phyloP scores from a whole-genome alignment of 2,113 vertebrate species.

The Gavialis gangeticus region DNA sequence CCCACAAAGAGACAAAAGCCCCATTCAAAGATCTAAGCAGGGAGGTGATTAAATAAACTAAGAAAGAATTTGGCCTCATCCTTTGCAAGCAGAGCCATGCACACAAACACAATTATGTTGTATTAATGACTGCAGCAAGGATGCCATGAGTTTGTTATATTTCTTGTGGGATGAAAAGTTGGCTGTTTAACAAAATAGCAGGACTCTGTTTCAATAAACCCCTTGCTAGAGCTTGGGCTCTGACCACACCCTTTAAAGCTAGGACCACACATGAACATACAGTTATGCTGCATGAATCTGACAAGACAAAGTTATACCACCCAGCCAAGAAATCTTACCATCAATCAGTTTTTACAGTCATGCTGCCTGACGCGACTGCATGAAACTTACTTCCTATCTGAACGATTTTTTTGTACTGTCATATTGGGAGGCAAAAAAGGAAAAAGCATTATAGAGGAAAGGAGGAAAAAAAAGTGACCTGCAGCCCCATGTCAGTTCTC shows the following conservation, averaged over 20 bases:
- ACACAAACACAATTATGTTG: neutral
- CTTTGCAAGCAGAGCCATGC: neutral
- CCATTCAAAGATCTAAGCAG: neutral
- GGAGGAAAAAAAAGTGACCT: too few species aligned
- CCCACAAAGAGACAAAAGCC: neutral
- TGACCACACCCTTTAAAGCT: slow-evolving; percentile 2
- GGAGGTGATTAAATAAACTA: slow-evolving; percentile 15
- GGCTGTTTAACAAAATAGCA: slow-evolving; percentile 27
- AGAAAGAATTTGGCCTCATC: slow-evolving; percentile 17
- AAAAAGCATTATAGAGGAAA: neutral
- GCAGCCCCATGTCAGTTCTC: too few species aligned
- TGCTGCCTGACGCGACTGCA: neutral
- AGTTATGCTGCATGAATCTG: neutral
- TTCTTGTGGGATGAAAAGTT: slow-evolving; percentile 35
- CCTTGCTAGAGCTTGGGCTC: slow-evolving; percentile 25
- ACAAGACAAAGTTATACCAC: slow-evolving; percentile 36
- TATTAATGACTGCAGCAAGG: slow-evolving; percentile 21
- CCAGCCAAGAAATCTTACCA: slow-evolving; percentile 6
- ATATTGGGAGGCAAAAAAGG: neutral
- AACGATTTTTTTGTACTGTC: slow-evolving; percentile 6
- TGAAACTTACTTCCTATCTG: slow-evolving; percentile 9
- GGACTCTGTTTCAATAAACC: slow-evolving; percentile 27
- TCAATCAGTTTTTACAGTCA: neutral
- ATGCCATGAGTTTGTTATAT: slow-evolving; percentile 14
- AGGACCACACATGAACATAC: slow-evolving; percentile 64